Evolutionary conservation across 2,113 vertebrate species (phyloP).

Genomic region (Oreocharis arfaki): DNA sequence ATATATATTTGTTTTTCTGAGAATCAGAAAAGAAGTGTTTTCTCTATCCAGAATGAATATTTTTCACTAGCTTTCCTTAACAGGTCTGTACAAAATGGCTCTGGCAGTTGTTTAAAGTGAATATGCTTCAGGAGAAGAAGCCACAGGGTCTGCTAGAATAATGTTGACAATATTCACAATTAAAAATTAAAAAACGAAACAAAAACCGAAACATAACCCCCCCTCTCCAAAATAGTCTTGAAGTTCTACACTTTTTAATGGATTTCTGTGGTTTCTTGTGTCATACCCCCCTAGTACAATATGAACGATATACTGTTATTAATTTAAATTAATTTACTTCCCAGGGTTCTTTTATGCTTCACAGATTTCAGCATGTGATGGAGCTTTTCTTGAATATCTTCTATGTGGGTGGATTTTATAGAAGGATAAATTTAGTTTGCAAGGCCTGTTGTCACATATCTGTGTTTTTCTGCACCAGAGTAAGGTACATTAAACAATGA

Average conservation of each 20-base stretch:
- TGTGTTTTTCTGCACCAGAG: not conserved
- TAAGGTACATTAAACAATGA: slow-evolving; percentile 1
- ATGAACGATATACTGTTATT: not conserved
- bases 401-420: not conserved
- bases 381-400: slow-evolving; percentile 18
- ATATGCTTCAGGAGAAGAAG: not conserved
- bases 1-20: not conserved
- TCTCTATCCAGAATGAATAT: not conserved
- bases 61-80: not conserved
- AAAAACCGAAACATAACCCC: not conserved
- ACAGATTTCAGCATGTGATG: slow-evolving; percentile 7
- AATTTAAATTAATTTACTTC: not conserved
- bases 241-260: not conserved
- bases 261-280: not conserved
- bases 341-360: not conserved
- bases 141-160: not conserved
- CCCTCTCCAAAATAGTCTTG: not conserved
- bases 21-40: not conserved
- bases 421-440: slow-evolving; percentile 5
- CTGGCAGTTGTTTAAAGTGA: not conserved
- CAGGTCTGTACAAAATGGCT: not conserved
- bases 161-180: not conserved
- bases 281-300: not conserved
- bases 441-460: not conserved
- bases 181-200: not conserved